These are phyloP conservation scores for Cephonodes hylas DNA, from an alignment of 2,888 invertebrate genomes.

Conservation along the genomic window DNA sequence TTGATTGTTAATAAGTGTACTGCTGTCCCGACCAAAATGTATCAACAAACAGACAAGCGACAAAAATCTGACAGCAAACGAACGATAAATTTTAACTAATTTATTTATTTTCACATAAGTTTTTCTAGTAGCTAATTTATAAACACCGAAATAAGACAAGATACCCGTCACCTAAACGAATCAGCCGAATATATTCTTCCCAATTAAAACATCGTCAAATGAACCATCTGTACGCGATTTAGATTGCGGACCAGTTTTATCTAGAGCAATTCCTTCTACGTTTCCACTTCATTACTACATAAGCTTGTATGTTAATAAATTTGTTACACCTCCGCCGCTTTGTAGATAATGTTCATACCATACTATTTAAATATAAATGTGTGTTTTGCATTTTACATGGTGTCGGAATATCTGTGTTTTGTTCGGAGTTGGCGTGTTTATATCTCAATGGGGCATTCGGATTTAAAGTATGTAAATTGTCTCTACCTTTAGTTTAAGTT, in stretches of 20 bases:
- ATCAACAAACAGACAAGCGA: too few relatives aligned
- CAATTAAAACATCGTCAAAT: not conserved
- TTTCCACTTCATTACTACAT: constrained; percentile 14
- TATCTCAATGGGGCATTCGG: not conserved
- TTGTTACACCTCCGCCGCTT: constrained; percentile 1
- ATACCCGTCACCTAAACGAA: too few relatives aligned
- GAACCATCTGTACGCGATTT: not conserved
- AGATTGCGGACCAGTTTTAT: constrained; percentile 9
- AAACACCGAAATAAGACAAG: too few relatives aligned
- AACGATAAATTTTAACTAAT: too few relatives aligned
- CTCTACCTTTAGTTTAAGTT: too few relatives aligned
- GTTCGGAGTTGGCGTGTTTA: not conserved
- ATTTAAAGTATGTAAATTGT: too few relatives aligned
- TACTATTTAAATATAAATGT: constrained; percentile 4
- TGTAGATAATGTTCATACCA: not conserved
- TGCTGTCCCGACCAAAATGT: too few relatives aligned
- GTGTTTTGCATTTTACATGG: constrained; percentile 1
- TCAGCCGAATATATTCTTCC: not conserved
- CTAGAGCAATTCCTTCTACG: not conserved
- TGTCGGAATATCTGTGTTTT: not conserved
- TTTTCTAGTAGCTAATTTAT: too few relatives aligned
- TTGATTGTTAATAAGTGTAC: too few relatives aligned
- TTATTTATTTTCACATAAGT: too few relatives aligned
- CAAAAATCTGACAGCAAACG: too few relatives aligned
- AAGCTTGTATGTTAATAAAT: constrained; percentile 9